Conservation (phyloP, 1,140 invertebrate genomes). For the Holotrichia oblita region DNA sequence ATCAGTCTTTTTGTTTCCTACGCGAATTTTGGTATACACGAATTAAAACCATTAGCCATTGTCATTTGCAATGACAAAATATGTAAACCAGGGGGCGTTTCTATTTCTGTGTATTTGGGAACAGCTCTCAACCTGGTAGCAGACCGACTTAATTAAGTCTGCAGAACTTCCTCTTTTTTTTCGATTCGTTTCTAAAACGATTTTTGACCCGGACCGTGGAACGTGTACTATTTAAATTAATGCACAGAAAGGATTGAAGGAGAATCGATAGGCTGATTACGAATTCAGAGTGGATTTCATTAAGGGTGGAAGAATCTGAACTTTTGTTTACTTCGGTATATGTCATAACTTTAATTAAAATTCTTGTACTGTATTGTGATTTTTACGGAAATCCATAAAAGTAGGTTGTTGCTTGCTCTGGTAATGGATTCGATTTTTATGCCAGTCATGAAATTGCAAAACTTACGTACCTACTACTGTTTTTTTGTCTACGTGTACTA, state of each 20-base stretch:
- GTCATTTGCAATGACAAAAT: slow-evolving; percentile 16
- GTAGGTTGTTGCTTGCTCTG: neutral
- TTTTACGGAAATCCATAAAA: neutral
- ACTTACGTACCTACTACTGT: neutral
- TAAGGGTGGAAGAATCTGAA: slow-evolving; percentile 18
- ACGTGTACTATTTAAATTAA: slow-evolving; percentile 23
- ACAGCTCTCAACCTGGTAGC: neutral
- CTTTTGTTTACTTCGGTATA: slow-evolving; percentile 28
- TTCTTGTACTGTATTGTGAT: neutral
- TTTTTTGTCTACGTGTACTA: neutral
- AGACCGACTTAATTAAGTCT: slow-evolving; percentile 21
- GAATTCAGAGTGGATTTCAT: slow-evolving; percentile 27
- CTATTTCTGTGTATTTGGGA: neutral
- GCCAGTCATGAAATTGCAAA: neutral
- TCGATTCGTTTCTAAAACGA: neutral
- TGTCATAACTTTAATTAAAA: slow-evolving; percentile 37
- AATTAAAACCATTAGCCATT: slow-evolving; percentile 23
- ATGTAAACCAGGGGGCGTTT: slow-evolving; percentile 30
- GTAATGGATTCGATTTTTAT: neutral
- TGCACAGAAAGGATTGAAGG: slow-evolving; percentile 18
- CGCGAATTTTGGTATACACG: too few relatives aligned
- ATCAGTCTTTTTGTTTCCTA: neutral
- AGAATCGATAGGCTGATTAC: slow-evolving; percentile 28
- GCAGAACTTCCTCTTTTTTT: too few relatives aligned
- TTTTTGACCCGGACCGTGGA: neutral